Evolutionary conservation across 2,113 vertebrate genomes (phyloP).

Genomic region (Silurus meridionalis): DNA sequence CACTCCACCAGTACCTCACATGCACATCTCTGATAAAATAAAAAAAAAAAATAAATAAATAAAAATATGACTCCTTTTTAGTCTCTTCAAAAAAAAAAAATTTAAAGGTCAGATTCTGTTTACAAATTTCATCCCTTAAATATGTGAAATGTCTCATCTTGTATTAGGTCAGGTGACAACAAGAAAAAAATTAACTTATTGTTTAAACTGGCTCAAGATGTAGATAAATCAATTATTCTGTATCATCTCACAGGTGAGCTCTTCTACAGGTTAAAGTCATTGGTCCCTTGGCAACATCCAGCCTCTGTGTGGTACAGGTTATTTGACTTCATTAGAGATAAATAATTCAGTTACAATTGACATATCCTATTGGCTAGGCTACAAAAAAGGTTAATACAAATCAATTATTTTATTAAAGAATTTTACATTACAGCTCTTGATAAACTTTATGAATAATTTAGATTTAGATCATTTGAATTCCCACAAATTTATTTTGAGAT

Average conservation of each 20-base stretch:
- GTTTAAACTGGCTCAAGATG: slow-evolving; percentile 75
- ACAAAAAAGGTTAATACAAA: too few relatives aligned
- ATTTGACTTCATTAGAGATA: neutral
- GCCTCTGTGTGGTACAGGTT: neutral
- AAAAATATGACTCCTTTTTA: neutral
- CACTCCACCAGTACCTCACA: slow-evolving; percentile 14
- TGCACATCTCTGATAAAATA: neutral
- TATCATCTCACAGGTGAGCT: slow-evolving; percentile 55
- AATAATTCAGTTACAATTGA: neutral
- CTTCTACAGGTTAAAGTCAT: neutral
- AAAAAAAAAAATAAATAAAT: neutral
- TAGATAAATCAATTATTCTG: slow-evolving; percentile 83
- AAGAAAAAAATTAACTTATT: slow-evolving; percentile 71
- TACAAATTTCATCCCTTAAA: neutral
- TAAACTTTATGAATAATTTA: neutral
- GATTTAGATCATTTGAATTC: neutral
- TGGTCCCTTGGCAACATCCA: slow-evolving; percentile 40
- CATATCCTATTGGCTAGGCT: neutral
- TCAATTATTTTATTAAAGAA: neutral
- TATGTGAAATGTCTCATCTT: slow-evolving; percentile 18
- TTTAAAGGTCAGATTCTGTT: slow-evolving; percentile 18
- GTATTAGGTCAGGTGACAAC: slow-evolving; percentile 48
- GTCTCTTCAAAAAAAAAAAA: neutral
- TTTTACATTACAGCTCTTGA: neutral
- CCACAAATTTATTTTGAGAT: neutral